phyloP scores from a whole-genome alignment of 2,888 invertebrate genomes.

The Ophion obscuratus region DNA sequence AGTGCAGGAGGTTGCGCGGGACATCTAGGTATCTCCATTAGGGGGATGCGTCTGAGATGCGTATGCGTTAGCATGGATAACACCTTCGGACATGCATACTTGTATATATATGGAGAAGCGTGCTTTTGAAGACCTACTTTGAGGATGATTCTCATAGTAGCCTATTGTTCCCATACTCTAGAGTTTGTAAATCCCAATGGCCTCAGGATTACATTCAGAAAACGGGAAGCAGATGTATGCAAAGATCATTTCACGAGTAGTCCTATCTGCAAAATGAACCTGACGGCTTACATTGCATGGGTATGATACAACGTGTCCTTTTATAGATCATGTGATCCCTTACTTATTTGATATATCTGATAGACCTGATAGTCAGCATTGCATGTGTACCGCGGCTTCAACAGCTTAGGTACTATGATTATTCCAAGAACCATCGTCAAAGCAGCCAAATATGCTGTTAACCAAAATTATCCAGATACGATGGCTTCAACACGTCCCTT shows the following conservation, averaged over 20 bases:
- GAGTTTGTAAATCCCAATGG: background rate
- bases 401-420: no score
- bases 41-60: conserved; percentile 31
- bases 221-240: no score
- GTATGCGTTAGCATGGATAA: conserved; percentile 17
- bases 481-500: no score
- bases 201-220: background rate
- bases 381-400: no score
- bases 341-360: background rate
- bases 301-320: no score
- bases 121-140: background rate
- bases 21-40: conserved; percentile 62
- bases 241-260: no score
- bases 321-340: background rate
- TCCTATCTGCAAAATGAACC: no score
- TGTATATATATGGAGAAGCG: background rate
- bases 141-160: background rate
- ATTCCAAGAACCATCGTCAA: no score
- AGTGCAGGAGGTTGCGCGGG: conserved; percentile 47
- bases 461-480: background rate
- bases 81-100: background rate
- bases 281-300: no score
- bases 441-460: background rate
- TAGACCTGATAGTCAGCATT: background rate
- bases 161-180: background rate